phyloP scores from a whole-genome alignment of 2,113 vertebrate genomes.

The Laticauda colubrina region DNA sequence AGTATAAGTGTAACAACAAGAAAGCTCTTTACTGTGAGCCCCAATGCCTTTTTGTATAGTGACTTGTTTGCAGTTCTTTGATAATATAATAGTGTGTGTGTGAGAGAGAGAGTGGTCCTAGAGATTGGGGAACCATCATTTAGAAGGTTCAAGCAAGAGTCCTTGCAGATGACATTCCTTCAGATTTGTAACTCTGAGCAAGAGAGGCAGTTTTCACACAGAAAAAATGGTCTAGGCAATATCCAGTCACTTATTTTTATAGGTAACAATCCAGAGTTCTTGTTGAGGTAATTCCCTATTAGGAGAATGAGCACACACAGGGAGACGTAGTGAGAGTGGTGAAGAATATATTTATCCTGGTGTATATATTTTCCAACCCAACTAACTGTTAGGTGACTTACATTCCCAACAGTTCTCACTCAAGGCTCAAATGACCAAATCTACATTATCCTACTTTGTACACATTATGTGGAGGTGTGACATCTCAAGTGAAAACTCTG shows the following conservation, averaged over 20 bases:
- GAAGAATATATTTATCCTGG: too few species aligned
- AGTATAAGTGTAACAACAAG: background rate
- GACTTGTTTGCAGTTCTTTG: background rate
- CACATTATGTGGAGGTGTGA: background rate
- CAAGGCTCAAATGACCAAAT: background rate
- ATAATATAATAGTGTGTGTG: background rate
- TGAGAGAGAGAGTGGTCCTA: background rate
- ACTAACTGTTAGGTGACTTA: too few species aligned
- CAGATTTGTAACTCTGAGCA: background rate
- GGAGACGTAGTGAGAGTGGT: too few species aligned
- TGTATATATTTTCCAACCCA: too few species aligned
- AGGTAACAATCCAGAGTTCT: background rate
- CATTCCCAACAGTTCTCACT: background rate
- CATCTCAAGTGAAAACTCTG: background rate
- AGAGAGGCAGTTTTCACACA: background rate
- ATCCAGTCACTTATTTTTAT: background rate
- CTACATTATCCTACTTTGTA: background rate
- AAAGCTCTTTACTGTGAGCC: background rate
- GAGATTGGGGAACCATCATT: background rate
- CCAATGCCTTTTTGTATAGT: background rate
- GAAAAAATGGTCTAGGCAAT: background rate
- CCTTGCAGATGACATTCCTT: background rate
- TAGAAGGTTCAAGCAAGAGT: background rate
- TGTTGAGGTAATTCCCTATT: too few species aligned
- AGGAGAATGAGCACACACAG: too few species aligned